A percentile compares a stretch with the other conserved stretches of the same genome.
phyloP scores from a whole-genome alignment of 37 sponge, comb jelly and placozoan genomes.

The Cladorhizidae sp. region DNA sequence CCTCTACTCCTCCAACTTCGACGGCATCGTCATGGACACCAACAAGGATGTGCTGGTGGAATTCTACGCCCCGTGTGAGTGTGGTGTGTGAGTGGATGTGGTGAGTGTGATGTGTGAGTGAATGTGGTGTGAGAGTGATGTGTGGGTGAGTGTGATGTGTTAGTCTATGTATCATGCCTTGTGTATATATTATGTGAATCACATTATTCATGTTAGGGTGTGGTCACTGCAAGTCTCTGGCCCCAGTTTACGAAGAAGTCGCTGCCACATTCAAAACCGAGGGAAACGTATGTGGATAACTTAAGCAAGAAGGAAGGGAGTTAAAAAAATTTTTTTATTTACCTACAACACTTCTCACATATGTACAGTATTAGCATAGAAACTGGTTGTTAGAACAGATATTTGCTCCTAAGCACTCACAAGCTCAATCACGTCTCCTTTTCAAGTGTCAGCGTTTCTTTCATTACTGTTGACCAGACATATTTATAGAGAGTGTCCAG shows the following conservation, averaged over 20 bases:
- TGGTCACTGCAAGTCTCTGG: constrained; percentile 95
- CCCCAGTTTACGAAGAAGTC: constrained; percentile 90
- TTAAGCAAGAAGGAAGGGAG: background rate
- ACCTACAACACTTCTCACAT: too few species aligned
- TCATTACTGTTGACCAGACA: too few species aligned
- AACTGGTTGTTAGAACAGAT: too few species aligned
- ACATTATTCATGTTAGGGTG: constrained; percentile 70
- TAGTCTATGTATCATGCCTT: too few species aligned
- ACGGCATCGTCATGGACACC: constrained; percentile 70
- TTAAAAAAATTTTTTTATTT: too few species aligned
- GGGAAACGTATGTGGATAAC: constrained; percentile 58
- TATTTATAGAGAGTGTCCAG: too few species aligned
- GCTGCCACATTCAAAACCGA: constrained; percentile 87
- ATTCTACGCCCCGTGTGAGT: constrained; percentile 98
- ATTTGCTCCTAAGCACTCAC: too few species aligned
- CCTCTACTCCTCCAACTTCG: constrained; percentile 81
- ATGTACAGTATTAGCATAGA: too few species aligned
- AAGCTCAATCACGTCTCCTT: too few species aligned
- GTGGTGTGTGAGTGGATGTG: too few species aligned
- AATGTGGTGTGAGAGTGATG: background rate
- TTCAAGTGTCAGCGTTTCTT: too few species aligned
- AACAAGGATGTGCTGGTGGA: constrained; percentile 95
- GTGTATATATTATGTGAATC: background rate
- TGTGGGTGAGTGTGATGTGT: constrained; percentile 64
- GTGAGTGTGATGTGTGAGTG: background rate